These are phyloP conservation scores for Heliconius ismenius DNA, from an alignment of 2,888 invertebrate species.

Conservation along the genomic window DNA sequence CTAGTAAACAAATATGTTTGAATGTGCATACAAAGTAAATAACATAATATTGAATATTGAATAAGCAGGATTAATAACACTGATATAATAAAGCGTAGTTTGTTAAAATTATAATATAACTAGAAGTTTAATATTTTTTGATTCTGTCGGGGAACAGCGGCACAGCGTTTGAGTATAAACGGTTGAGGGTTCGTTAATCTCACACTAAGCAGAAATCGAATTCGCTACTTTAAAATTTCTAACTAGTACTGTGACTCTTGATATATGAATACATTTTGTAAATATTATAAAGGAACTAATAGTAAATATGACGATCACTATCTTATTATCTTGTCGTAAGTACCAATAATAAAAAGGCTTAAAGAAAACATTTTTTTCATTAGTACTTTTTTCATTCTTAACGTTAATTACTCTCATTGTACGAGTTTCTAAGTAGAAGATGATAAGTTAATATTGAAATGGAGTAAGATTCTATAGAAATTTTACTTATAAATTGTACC, in stretches of 20 bases:
- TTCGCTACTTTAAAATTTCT: too few relatives aligned
- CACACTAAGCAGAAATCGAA: too few relatives aligned
- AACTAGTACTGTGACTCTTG: too few relatives aligned
- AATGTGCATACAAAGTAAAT: not conserved
- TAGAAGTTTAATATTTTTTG: too few relatives aligned
- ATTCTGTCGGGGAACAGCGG: too few relatives aligned
- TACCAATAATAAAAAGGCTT: not conserved
- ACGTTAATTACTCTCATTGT: constrained; percentile 16
- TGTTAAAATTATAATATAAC: too few relatives aligned
- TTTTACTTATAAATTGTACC: constrained; percentile 16
- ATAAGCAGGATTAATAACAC: not conserved
- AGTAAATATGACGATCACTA: not conserved
- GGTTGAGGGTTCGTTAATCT: too few relatives aligned
- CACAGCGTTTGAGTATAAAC: too few relatives aligned
- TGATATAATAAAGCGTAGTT: not conserved
- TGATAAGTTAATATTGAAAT: constrained; percentile 12
- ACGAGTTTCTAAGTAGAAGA: constrained; percentile 14
- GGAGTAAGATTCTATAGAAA: not conserved
- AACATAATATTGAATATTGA: not conserved
- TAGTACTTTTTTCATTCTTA: constrained; percentile 5
- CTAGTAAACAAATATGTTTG: not conserved
- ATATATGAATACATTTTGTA: not conserved
- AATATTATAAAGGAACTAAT: not conserved
- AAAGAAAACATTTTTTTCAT: constrained; percentile 10
- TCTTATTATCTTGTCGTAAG: not conserved